These are phyloP conservation scores for Lampropteryx suffumata DNA, from an alignment of 2,888 invertebrate genomes.

Conservation along the genomic window DNA sequence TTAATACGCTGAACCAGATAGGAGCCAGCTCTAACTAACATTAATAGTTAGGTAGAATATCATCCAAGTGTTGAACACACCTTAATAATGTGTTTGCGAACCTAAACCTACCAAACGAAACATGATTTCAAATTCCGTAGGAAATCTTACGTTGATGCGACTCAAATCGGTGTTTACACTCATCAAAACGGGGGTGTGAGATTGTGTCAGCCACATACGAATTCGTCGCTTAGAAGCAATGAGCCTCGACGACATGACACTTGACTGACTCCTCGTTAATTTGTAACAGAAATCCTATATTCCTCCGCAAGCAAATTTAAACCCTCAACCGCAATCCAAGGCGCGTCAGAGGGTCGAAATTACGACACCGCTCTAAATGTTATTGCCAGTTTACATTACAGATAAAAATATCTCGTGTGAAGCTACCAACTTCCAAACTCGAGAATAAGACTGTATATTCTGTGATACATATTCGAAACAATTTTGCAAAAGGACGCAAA, in stretches of 20 bases:
- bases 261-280: slow-evolving; percentile 77
- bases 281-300: slow-evolving; percentile 65
- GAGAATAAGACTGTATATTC: slow-evolving; percentile 17
- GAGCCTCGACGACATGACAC: slow-evolving; percentile 61
- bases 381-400: slow-evolving; percentile 64
- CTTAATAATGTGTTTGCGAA: slow-evolving; percentile 6
- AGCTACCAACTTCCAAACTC: slow-evolving; percentile 42
- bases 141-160: slow-evolving; percentile 28
- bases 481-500: neutral
- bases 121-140: slow-evolving; percentile 22
- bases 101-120: neutral
- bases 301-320: slow-evolving; percentile 50
- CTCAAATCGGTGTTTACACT: slow-evolving; percentile 48
- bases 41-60: no score
- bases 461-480: neutral
- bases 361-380: slow-evolving; percentile 49
- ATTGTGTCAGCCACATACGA: slow-evolving; percentile 50
- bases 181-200: slow-evolving; percentile 43
- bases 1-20: no score
- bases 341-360: slow-evolving; percentile 42
- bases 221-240: slow-evolving; percentile 55
- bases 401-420: slow-evolving; percentile 62
- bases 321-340: slow-evolving; percentile 47
- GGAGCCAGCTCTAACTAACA: no score
- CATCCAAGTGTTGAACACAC: neutral